These are phyloP conservation scores for Oceanodroma tethys DNA, from an alignment of 2,113 vertebrate genomes.

Conservation along the genomic window DNA sequence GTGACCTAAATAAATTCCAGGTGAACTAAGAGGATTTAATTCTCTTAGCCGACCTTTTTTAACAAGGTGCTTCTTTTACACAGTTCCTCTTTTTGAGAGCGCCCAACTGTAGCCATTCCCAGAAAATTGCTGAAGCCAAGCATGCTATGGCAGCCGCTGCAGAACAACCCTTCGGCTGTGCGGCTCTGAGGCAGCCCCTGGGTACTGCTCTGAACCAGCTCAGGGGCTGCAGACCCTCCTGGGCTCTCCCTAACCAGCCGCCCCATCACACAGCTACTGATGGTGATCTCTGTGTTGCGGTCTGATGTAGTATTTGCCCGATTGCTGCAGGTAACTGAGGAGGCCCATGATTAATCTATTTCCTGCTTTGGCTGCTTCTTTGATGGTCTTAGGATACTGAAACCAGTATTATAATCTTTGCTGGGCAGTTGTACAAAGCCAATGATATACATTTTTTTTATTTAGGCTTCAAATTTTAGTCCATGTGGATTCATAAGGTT, in stretches of 20 bases:
- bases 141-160: accelerated
- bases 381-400: background rate
- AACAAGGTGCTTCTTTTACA: background rate
- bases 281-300: accelerated
- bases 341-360: background rate
- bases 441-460: background rate
- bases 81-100: background rate
- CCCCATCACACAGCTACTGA: background rate
- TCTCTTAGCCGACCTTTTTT: background rate
- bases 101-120: accelerated
- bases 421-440: background rate
- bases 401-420: background rate
- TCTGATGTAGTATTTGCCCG: background rate
- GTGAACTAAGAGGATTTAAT: background rate
- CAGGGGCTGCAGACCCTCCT: background rate
- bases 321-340: background rate
- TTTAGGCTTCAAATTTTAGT: background rate
- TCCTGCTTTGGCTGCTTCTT: background rate
- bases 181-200: background rate
- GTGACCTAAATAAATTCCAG: background rate
- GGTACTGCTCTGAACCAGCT: background rate
- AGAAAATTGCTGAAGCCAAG: accelerated
- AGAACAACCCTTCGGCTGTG: background rate
- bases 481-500: background rate
- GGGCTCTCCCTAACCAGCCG: background rate